Base-by-base conservation (phyloP, 2,888 invertebrate genomes). In the Pyrrhia umbra region DNA sequence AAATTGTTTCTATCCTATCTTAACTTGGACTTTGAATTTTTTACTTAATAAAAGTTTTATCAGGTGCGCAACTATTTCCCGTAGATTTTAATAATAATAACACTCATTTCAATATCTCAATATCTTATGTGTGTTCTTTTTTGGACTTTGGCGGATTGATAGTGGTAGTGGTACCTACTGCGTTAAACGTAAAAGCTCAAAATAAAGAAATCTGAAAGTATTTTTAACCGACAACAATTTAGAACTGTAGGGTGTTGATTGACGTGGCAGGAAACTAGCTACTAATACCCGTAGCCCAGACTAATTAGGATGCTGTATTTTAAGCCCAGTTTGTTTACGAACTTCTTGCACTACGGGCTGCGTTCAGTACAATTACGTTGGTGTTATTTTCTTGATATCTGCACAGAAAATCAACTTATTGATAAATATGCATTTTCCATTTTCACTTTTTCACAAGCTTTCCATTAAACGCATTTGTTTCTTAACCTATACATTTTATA, bases 191-290 rank as follows among this genome's bases (percentile, higher is more conserved):
- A 30, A 20, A 47, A 54, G 52, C 34, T 50, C 30, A 62, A 65
- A 65, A 43, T 55, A 65, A 46, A 20, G 25, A 59, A 51, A 63
- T 10, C 40, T 6, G 21, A 43, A 62, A 43, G 50, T 78, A 78
- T 74, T 77, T 68, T 74, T 76, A 65, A 56, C 21, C 47, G n/a
- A 64, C 55, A 56, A 43, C 42, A 55, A 49, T 66, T 69, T 61
- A 58, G 67, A 39, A 57, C 55, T 63, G 61, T 37, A 55, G 64
- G 60, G 54, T 50, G 59, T 65, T 80, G 80, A 80, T 77, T 80
- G 80, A 78, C 80, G 73, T 74, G 63, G 57, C 75, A 62, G 79
- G 78, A 78, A 80, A 76, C 73, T 66, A 66, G 55, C 65, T 61
- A 58, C 80, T 61, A 58, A 74, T 64, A 66, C 67, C 43, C 58